Evolutionary conservation across 1,140 invertebrate species (phyloP), one percentile per base, ranked within the genome.

Genomic region (Odontomachus brunneus): DNA sequence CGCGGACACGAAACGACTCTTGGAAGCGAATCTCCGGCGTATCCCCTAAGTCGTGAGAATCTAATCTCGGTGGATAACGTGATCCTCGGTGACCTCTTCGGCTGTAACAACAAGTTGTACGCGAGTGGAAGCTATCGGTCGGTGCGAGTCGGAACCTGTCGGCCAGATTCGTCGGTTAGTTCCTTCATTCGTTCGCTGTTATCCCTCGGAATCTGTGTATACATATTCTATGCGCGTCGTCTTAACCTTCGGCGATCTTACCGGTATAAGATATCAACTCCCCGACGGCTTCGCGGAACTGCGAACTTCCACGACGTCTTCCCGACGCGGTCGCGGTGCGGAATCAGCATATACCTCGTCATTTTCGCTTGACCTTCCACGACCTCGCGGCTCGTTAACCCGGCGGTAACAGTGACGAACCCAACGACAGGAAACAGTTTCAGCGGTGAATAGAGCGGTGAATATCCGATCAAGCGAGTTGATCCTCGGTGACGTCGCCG

Each of bases 401-500:
- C 22, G 55, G n/a, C 38, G n/a, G 33, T 60, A 11, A 7, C 24
- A 57, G 22, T 19, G 63, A 4, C 12, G 55, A n/a, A 33, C 29
- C 29, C 5, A 5, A 33, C 29, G 29, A 5, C 29, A 33, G 29
- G n/a, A n/a, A 33, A 2, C 29, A 5, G 29, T 5, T 33, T 33
- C 2, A 33, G 29, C n/a, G n/a, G 29, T 33, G 29, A 33, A 33
- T 33, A 2, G 5, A 33, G 29, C 29, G 29, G 2, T n/a, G n/a
- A 5, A 33, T 5, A 5, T 7, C 9, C 4, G 9, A 44, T 80
- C 69, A 57, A 80, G 75, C 75, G 65, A 57, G 51, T 11, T 59
- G 19, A 69, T 65, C 63, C 48, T 26, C 14, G n/a, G 53, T 48
- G 75, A 80, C 33, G 49, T 48, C 75, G 51, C 26, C 69, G 48